These are phyloP conservation scores for Drosophila ohnishii DNA, from an alignment of 1,140 invertebrate genomes.

Conservation along the genomic window DNA sequence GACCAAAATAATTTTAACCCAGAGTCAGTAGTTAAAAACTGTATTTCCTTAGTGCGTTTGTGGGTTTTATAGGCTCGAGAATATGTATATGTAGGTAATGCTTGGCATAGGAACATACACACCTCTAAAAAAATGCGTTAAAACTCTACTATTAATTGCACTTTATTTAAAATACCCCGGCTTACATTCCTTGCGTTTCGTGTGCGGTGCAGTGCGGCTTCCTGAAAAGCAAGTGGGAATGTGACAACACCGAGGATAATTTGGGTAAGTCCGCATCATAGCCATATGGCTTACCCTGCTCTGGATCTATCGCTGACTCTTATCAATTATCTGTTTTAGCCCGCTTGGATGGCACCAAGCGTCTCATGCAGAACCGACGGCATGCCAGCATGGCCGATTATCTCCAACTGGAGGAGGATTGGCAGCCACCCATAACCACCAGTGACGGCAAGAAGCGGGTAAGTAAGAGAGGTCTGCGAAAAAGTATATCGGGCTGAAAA, in stretches of 20 bases:
- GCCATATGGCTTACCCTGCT: neutral
- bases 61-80: neutral
- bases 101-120: neutral
- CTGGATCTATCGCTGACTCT: neutral
- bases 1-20: neutral
- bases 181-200: constrained; percentile 26
- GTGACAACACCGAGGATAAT: constrained; percentile 73
- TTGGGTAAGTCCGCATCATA: constrained; percentile 64
- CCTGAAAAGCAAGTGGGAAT: constrained; percentile 82
- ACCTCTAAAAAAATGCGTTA: constrained; percentile 10
- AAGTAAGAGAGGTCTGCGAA: constrained; percentile 78
- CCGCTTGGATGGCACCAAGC: constrained; percentile 92
- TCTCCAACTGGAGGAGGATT: constrained; percentile 94
- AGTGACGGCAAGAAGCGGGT: constrained; percentile 95
- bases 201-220: constrained; percentile 67
- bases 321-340: constrained; percentile 84
- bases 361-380: constrained; percentile 84
- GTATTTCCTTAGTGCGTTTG: neutral
- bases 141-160: constrained; percentile 28
- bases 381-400: constrained; percentile 93
- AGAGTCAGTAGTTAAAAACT: constrained; percentile 10
- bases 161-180: constrained; percentile 13
- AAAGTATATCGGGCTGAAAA: neutral
- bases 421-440: constrained; percentile 84
- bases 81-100: neutral